Percentiles rank a stretch among this genome's conserved stretches.
phyloP scores from a whole-genome alignment of 2,113 vertebrate genomes.

The Conger conger region DNA sequence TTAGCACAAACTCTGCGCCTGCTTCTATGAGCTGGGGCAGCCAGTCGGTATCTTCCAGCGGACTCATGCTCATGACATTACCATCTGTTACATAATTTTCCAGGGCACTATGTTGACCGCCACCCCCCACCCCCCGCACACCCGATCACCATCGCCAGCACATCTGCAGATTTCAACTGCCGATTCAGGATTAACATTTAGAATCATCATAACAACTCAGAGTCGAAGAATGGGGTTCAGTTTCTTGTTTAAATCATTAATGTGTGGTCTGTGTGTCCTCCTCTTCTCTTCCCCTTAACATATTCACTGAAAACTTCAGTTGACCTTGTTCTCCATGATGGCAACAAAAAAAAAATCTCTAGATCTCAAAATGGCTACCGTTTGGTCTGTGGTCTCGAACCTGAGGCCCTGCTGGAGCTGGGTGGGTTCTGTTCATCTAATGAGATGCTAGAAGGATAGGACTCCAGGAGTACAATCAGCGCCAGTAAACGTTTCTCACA shows the following conservation, averaged over 20 bases:
- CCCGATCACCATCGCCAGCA: too few relatives aligned
- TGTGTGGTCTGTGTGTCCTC: too few relatives aligned
- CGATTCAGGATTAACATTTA: too few relatives aligned
- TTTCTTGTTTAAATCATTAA: too few relatives aligned
- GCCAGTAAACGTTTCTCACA: background rate
- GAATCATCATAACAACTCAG: background rate
- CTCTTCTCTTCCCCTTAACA: too few relatives aligned
- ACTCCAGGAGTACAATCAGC: background rate
- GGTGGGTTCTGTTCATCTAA: background rate
- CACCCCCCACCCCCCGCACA: background rate
- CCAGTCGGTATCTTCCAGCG: background rate
- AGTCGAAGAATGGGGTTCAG: background rate
- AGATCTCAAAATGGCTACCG: too few relatives aligned
- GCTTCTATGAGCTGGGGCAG: background rate
- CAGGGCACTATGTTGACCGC: background rate
- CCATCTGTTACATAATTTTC: background rate
- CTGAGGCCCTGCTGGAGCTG: background rate
- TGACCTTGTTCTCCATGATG: background rate
- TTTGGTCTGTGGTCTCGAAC: background rate
- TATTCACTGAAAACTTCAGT: too few relatives aligned
- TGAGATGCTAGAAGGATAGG: background rate
- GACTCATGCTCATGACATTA: background rate
- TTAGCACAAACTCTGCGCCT: background rate
- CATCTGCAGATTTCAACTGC: too few relatives aligned
- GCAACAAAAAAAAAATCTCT: background rate